Evolutionary conservation across 2,888 invertebrate genomes (phyloP).

Genomic region (Pterostichus madidus): DNA sequence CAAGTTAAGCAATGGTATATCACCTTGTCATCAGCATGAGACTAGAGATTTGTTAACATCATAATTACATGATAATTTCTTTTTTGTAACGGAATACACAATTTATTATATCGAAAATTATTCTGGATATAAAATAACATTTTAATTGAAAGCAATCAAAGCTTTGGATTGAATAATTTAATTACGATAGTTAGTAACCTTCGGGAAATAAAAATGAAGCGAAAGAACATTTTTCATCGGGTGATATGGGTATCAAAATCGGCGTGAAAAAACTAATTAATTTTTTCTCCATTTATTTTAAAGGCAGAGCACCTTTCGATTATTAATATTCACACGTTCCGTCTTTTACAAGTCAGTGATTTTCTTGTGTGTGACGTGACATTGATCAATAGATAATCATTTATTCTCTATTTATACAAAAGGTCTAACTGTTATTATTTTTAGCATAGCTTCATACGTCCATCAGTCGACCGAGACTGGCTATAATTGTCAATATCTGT

Average conservation of each 20-base stretch:
- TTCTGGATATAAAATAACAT: background rate
- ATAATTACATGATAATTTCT: constrained; percentile 50
- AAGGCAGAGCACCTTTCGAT: constrained; percentile 43
- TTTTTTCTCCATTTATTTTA: constrained; percentile 63
- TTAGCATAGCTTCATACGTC: constrained; percentile 57
- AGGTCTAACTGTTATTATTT: constrained; percentile 64
- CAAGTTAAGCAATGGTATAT: constrained; percentile 24
- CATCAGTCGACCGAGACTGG: constrained; percentile 34
- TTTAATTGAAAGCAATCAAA: constrained; percentile 51
- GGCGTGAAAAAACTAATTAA: constrained; percentile 64
- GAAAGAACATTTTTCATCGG: constrained; percentile 52
- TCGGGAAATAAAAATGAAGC: constrained; percentile 20
- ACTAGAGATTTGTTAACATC: constrained; percentile 32
- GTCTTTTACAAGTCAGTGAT: constrained; percentile 49
- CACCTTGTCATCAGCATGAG: constrained; percentile 40
- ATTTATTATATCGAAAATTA: constrained; percentile 5
- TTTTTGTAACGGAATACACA: background rate
- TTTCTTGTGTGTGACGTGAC: constrained; percentile 58
- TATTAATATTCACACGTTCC: constrained; percentile 65
- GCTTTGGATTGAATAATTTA: constrained; percentile 58
- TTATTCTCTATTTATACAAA: constrained; percentile 65
- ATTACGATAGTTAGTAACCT: constrained; percentile 23
- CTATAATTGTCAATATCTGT: constrained; percentile 63
- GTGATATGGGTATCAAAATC: constrained; percentile 55
- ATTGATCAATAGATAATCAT: constrained; percentile 66